phyloP scores from a whole-genome alignment of 2,797 vertebrate species.

The Alcedo atthis region DNA sequence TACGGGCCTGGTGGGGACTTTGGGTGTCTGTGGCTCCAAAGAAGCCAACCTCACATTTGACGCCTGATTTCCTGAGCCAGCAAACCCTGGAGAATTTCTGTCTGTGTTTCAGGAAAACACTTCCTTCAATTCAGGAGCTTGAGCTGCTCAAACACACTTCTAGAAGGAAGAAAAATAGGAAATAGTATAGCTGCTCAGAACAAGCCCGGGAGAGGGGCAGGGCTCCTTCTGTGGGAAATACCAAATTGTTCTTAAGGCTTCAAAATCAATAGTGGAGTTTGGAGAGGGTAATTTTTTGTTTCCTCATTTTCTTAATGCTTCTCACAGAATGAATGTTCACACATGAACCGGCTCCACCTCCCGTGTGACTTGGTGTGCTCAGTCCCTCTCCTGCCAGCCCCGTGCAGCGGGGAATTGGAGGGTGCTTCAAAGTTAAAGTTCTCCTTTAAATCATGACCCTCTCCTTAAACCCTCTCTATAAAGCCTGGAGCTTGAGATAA shows the following conservation, averaged over 20 bases:
- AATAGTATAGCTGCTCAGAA: not conserved
- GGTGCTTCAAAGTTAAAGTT: not conserved
- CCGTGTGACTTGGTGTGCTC: accelerated
- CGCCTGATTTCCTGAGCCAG: slow-evolving; percentile 20
- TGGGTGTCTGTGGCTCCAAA: not conserved
- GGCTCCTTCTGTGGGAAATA: not conserved
- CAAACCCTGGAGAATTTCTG: slow-evolving; percentile 20
- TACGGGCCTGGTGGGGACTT: not conserved
- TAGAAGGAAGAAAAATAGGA: not conserved
- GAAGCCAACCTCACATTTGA: not conserved
- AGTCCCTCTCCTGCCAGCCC: not conserved
- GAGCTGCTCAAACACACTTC: not conserved
- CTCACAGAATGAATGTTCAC: not conserved
- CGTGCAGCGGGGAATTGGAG: accelerated
- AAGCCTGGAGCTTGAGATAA: not conserved
- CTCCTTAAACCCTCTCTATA: not conserved
- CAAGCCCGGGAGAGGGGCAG: accelerated
- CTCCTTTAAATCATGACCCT: not conserved
- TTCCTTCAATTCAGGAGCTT: slow-evolving; percentile 34
- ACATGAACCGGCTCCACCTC: not conserved
- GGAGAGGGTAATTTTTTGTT: not conserved
- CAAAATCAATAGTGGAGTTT: not conserved
- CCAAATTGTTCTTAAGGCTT: not conserved
- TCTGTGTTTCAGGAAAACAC: slow-evolving; percentile 1
- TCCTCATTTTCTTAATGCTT: not conserved